A percentile compares a stretch with the other conserved stretches of the same genome.
These are phyloP conservation scores for Digitonthophagus gazella DNA, from an alignment of 2,888 invertebrate species.

Conservation along the genomic window DNA sequence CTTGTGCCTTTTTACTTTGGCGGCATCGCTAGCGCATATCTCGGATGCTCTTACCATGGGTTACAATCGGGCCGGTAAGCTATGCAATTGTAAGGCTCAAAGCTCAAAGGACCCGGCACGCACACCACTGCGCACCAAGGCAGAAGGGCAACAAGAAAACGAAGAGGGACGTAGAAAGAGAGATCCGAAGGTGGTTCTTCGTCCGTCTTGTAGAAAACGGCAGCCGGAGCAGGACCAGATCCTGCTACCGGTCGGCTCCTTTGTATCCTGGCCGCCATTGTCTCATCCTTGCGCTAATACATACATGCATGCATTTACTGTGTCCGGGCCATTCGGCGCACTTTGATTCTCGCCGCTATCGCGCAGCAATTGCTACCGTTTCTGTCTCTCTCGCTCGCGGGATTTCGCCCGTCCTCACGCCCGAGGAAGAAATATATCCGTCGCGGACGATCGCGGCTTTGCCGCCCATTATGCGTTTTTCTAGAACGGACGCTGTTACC, in stretches of 20 bases:
- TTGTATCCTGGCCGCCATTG: conserved; percentile 34
- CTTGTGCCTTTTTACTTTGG: neutral
- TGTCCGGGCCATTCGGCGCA: conserved; percentile 25
- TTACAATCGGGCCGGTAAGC: conserved; percentile 20
- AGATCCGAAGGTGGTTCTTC: conserved; percentile 9
- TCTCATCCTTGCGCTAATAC: conserved; percentile 35
- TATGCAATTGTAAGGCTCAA: conserved; percentile 20
- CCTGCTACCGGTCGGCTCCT: conserved; percentile 26
- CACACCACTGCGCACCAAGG: conserved; percentile 4
- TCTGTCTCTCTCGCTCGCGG: conserved; percentile 25
- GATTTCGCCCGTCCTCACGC: conserved; percentile 20
- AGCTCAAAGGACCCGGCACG: conserved; percentile 4
- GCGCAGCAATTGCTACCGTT: conserved; percentile 34
- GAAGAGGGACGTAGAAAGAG: conserved; percentile 7
- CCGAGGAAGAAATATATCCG: conserved; percentile 7
- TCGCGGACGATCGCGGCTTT: neutral
- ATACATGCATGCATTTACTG: conserved; percentile 37
- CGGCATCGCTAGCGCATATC: conserved; percentile 9
- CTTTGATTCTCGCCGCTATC: conserved; percentile 34
- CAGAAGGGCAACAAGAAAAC: conserved; percentile 8
- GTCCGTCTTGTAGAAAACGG: conserved; percentile 9
- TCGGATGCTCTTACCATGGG: conserved; percentile 7
- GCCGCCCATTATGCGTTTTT: conserved; percentile 1
- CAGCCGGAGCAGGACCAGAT: conserved; percentile 30
- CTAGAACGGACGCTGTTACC: neutral